Evolutionary conservation across 1,140 invertebrate species (phyloP), one percentile per base, ranked within the genome.

Genomic region (Drosophila carrolli): DNA sequence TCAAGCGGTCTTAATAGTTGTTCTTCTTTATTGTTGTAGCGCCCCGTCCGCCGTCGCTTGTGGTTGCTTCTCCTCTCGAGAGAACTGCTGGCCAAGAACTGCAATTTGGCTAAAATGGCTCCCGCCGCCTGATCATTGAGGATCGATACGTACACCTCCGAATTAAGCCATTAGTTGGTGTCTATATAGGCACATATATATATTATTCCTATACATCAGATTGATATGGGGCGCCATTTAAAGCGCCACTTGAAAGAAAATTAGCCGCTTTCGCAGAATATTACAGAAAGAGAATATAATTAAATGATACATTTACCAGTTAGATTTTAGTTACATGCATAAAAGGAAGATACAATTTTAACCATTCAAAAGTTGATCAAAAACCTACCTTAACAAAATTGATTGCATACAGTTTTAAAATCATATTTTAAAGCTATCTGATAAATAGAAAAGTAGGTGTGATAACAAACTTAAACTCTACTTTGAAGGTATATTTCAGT

Each of bases 1-100:
- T 78, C 63, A 65, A 72, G 72, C 79, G 71, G 56, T 82, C 79
- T 81, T 90, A 86, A 82, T 82, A 86, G 81, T 84, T 81, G 74
- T 82, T 88, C 63, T 54, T 56, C 50, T 59, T 61, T 70, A 76
- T 77, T 76, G 73, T 70, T 77, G 75, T 77, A 77, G 63, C 75
- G 56, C 65, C 74, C 63, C 63, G 74, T 59, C 54, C 67, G 48
- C 35, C 56, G 54, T 38, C 59, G 38, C 76, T 75, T 63, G 65
- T 68, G 76, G 72, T 58, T 70, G 27, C 16, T 40, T 51, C 60
- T 46, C 54, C 54, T 53, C 54, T 54, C 14, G 29, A 35, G 63
- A 29, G 44, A 41, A 48, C 23, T 56, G 59, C n/a, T 5, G 50
- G 50, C 62, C 65, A 71, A 70, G 51, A 70, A 71, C 67, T 71